phyloP scores from a whole-genome alignment of 2,113 vertebrate species.

The Menura novaehollandiae region DNA sequence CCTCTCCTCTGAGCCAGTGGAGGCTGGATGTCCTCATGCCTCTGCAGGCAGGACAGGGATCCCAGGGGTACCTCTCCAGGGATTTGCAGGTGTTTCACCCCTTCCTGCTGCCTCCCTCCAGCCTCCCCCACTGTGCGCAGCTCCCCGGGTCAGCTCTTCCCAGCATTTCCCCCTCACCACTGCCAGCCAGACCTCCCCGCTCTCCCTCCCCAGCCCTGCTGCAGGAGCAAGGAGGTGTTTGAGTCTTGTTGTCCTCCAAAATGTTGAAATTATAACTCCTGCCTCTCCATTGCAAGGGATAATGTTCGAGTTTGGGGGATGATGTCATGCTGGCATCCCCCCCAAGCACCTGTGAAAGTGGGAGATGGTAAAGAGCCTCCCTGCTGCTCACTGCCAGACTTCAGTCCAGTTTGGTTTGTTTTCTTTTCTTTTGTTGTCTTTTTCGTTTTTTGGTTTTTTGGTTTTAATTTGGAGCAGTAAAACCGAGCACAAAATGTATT shows the following conservation, averaged over 20 bases:
- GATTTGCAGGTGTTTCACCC: background rate
- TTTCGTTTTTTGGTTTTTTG: background rate
- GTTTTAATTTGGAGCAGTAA: background rate
- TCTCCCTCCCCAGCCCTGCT: background rate
- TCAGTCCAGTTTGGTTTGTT: background rate
- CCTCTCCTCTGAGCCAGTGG: fast-evolving
- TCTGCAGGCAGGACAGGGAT: background rate
- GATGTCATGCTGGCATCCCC: background rate
- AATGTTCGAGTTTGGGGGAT: background rate
- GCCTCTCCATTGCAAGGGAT: background rate
- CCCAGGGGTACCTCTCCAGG: background rate
- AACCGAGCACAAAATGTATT: conserved; percentile 63
- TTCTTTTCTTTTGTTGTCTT: background rate
- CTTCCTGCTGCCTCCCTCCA: background rate
- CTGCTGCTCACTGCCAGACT: background rate
- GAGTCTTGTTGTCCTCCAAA: background rate
- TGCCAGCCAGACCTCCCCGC: background rate
- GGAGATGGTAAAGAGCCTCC: background rate
- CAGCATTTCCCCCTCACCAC: background rate
- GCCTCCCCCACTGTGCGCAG: background rate
- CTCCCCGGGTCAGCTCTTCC: background rate
- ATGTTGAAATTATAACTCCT: background rate
- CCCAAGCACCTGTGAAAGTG: background rate
- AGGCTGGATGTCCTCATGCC: background rate
- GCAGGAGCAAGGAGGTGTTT: conserved; percentile 8